phyloP scores from a whole-genome alignment of 2,888 invertebrate species.

The Drosophila cognata region DNA sequence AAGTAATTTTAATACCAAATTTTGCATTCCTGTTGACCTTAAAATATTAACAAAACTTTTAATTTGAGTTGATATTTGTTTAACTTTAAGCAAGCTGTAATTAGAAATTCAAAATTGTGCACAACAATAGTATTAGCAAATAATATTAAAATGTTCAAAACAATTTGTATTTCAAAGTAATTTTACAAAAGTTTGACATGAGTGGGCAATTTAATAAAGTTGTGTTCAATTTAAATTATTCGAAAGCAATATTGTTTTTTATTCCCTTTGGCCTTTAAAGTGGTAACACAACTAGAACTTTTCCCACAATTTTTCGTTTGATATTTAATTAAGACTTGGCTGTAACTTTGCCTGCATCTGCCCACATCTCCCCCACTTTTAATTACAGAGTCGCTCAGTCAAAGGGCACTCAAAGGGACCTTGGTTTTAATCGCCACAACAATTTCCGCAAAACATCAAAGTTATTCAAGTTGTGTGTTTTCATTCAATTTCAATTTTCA shows the following conservation, averaged over 20 bases:
- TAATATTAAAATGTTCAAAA: not conserved
- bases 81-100: not conserved
- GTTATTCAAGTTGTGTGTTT: not conserved
- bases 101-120: not conserved
- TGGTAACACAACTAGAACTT: not conserved
- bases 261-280: not conserved
- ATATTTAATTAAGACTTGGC: not conserved
- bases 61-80: not conserved
- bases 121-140: not conserved
- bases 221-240: not conserved
- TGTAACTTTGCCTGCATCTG: not conserved
- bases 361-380: not conserved
- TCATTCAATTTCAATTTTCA: not conserved
- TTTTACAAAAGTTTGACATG: not conserved
- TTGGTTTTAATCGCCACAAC: not conserved
- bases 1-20: not conserved
- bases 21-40: no score
- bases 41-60: no score
- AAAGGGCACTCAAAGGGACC: not conserved
- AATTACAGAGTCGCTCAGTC: not conserved
- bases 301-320: not conserved
- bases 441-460: not conserved
- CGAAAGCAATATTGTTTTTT: not conserved
- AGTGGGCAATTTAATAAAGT: not conserved
- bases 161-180: not conserved